A percentile compares a stretch with the other conserved stretches of the same genome.
Evolutionary conservation across 2,113 vertebrate genomes (phyloP).

Genomic region (Istiophorus platypterus): DNA sequence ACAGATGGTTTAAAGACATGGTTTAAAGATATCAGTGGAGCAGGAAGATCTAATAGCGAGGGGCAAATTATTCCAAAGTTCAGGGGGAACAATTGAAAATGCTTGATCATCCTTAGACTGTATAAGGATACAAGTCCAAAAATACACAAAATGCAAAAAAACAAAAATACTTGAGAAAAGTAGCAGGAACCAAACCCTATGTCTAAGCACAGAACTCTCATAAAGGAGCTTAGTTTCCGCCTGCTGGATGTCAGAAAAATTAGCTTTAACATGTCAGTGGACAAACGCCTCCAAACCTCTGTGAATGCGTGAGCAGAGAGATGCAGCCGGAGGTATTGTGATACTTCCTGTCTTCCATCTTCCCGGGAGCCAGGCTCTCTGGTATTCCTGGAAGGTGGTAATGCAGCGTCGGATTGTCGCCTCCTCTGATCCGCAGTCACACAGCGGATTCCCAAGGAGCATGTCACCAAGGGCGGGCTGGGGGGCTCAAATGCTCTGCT

Average conservation of each 20-base stretch:
- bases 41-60: not conserved
- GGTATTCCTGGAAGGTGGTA: slow-evolving; percentile 74
- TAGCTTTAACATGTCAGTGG: slow-evolving; percentile 15
- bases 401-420: slow-evolving; percentile 69
- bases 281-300: slow-evolving; percentile 19
- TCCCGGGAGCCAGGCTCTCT: slow-evolving; percentile 54
- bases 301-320: slow-evolving; percentile 7
- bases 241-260: not conserved
- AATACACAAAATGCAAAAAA: not conserved
- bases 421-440: slow-evolving; percentile 79
- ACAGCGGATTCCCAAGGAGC: slow-evolving; percentile 75
- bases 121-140: not conserved
- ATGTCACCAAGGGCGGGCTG: slow-evolving; percentile 65
- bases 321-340: slow-evolving; percentile 40
- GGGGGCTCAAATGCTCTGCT: slow-evolving; percentile 80
- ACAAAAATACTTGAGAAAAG: not conserved
- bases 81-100: not conserved
- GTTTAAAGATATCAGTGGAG: not conserved
- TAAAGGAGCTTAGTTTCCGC: not conserved
- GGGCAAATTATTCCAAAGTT: not conserved
- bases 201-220: not conserved
- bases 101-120: not conserved
- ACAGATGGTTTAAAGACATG: not conserved
- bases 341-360: slow-evolving; percentile 66
- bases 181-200: not conserved